A percentile compares a stretch with the other conserved stretches of the same genome.
Conservation (phyloP, 2,888 invertebrate species). For the Protodeltote pygarga region DNA sequence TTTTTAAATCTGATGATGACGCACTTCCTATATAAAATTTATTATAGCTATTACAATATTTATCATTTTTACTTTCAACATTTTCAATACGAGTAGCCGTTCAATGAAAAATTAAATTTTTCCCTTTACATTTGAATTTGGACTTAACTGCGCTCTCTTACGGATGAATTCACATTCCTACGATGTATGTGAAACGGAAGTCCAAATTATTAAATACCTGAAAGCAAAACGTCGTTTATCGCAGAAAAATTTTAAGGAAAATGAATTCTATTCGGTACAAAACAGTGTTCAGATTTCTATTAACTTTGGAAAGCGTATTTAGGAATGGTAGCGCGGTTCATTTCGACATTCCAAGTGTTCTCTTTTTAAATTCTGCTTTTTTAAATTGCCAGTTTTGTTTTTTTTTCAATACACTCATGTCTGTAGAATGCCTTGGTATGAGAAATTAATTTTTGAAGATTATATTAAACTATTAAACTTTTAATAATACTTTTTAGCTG, state of each 20-base stretch:
- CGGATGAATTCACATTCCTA: slow-evolving; percentile 35
- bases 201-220: slow-evolving; percentile 55
- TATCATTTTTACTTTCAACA: slow-evolving; percentile 18
- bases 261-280: slow-evolving; percentile 51
- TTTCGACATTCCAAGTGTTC: slow-evolving; percentile 81
- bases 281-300: slow-evolving; percentile 63
- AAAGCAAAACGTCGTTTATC: slow-evolving; percentile 21
- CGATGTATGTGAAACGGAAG: slow-evolving; percentile 57
- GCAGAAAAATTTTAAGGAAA: slow-evolving; percentile 43
- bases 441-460: not conserved
- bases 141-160: slow-evolving; percentile 36
- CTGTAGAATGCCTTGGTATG: slow-evolving; percentile 36
- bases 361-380: slow-evolving; percentile 79
- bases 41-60: slow-evolving; percentile 18
- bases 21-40: slow-evolving; percentile 7
- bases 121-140: slow-evolving; percentile 27
- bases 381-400: slow-evolving; percentile 79
- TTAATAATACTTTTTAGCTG: not conserved
- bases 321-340: slow-evolving; percentile 77
- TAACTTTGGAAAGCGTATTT: slow-evolving; percentile 65
- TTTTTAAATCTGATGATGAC: not conserved
- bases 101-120: slow-evolving; percentile 14
- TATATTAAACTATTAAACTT: not conserved
- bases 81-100: slow-evolving; percentile 30
- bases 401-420: slow-evolving; percentile 63